phyloP scores from a whole-genome alignment of 2,888 invertebrate species.

The Charanyca ferruginea region DNA sequence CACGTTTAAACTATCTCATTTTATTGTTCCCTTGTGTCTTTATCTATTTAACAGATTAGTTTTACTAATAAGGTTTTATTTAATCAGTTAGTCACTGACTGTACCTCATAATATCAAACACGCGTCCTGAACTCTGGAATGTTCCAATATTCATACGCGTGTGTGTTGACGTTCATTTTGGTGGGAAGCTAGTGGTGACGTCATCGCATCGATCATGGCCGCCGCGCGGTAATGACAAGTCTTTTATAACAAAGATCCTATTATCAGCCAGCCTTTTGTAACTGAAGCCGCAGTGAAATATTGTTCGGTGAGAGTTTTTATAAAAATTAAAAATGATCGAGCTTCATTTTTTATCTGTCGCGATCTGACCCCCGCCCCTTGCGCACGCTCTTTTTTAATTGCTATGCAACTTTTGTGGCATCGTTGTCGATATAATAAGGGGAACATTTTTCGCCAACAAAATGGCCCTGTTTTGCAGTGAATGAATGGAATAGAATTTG shows the following conservation, averaged over 20 bases:
- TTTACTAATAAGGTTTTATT: not conserved
- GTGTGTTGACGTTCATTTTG: conserved; percentile 36
- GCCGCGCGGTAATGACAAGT: conserved; percentile 59
- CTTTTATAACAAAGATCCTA: conserved; percentile 60
- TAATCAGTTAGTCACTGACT: no score
- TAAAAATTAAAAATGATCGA: conserved; percentile 56
- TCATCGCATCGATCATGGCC: conserved; percentile 57
- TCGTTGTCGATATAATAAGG: conserved; percentile 8
- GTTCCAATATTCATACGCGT: conserved; percentile 18
- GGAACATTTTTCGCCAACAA: not conserved
- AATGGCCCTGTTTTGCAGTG: not conserved
- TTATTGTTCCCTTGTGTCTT: not conserved
- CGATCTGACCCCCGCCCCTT: conserved; percentile 18
- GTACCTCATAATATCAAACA: not conserved
- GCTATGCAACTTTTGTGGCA: conserved; percentile 3
- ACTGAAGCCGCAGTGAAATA: conserved; percentile 50
- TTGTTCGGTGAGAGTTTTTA: conserved; percentile 50
- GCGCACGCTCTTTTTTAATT: conserved; percentile 27
- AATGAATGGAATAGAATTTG: not conserved
- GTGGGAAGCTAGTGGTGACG: conserved; percentile 34
- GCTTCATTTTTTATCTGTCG: conserved; percentile 44
- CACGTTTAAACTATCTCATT: not conserved
- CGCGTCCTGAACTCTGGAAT: not conserved
- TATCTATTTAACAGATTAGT: not conserved
- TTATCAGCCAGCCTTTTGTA: conserved; percentile 62